Evolutionary conservation across 30 jellyfish, hydroid and myxozoan genomes (phyloP), one percentile per base, ranked within the genome.

Genomic region (Kudoa iwatai): DNA sequence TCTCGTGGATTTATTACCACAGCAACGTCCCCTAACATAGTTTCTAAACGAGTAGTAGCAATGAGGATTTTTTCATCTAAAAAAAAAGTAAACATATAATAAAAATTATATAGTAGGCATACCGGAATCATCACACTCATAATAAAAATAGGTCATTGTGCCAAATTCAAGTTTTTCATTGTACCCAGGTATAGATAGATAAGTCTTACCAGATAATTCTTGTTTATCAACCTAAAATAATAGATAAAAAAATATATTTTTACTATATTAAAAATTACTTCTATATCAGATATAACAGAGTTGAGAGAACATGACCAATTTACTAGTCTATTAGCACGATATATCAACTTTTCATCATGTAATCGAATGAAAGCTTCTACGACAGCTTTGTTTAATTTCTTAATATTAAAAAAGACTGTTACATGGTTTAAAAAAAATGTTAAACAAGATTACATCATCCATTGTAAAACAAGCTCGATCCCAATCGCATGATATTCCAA

Each of bases 301-400:
- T 77, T 77, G 45, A 77, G 44, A 15, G 96, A 74, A 43, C 96
- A 77, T n/a, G 96, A 77, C 96, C 96, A 77, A 41, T 77, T 77
- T 30, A 77, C 96, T 20, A 77, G 83, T 45, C 88, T 44, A 52
- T 77, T 77, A 19, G 88, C 81, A 24, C 96, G 83, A 45, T 77
- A 77, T 34, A 77, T 77, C 19, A 77, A 53, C 19, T 62, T 65
- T 31, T 59, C 52, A 23, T 56, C 85, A 47, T 62, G 88, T 35
- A 77, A 44, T 19, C 53, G 68, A 21, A 77, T 85, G 42, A 77
- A 77, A 0, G 88, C 69, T 30, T 77, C 88, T 21, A 55, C 53
- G 20, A 77, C 96, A 34, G 96, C 96, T 15, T 49, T 52, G 19
- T 74, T 61, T 23, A 62, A 40, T 47, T 64, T 62, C 65, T 59